Percentiles rank a stretch among this genome's conserved stretches.
Evolutionary conservation across 2,888 invertebrate species (phyloP).

Genomic region (Sarcophaga subvicina): DNA sequence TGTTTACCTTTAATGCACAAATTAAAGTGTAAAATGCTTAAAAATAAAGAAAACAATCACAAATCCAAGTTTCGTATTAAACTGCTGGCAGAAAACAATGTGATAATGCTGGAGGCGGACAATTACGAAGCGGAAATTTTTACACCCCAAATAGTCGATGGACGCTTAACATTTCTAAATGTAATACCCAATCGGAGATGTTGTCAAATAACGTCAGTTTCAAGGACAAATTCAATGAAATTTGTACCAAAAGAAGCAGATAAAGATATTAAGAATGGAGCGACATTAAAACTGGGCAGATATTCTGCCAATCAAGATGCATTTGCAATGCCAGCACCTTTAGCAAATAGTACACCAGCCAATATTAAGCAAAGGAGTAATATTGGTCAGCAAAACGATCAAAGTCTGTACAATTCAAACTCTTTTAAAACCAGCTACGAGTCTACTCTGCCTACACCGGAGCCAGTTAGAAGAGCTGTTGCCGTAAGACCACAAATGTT

Average conservation of each 20-base stretch:
- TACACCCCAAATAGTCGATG: conserved; percentile 76
- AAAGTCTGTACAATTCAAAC: neutral
- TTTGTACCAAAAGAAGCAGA: neutral
- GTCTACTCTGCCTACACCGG: conserved; percentile 63
- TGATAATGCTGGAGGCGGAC: conserved; percentile 74
- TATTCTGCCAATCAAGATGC: neutral
- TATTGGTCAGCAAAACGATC: neutral
- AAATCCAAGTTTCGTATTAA: conserved; percentile 74
- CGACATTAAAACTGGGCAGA: neutral
- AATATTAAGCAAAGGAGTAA: neutral
- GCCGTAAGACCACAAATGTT: conserved; percentile 14
- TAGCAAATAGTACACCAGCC: conserved; percentile 60
- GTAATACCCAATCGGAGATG: conserved; percentile 75
- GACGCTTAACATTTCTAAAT: conserved; percentile 75
- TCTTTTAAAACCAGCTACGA: neutral
- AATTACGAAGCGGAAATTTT: conserved; percentile 78
- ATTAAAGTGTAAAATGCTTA: conserved; percentile 24
- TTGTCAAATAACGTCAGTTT: conserved; percentile 65
- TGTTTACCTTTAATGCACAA: neutral
- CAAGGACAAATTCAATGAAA: neutral
- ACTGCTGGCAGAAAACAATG: conserved; percentile 75
- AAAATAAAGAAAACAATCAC: neutral
- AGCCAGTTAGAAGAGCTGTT: conserved; percentile 65
- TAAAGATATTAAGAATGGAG: neutral
- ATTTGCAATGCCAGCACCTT: conserved; percentile 13